Evolutionary conservation across 2,113 vertebrate genomes (phyloP), one percentile per base, ranked within the genome.

Genomic region (Plectropomus leopardus): DNA sequence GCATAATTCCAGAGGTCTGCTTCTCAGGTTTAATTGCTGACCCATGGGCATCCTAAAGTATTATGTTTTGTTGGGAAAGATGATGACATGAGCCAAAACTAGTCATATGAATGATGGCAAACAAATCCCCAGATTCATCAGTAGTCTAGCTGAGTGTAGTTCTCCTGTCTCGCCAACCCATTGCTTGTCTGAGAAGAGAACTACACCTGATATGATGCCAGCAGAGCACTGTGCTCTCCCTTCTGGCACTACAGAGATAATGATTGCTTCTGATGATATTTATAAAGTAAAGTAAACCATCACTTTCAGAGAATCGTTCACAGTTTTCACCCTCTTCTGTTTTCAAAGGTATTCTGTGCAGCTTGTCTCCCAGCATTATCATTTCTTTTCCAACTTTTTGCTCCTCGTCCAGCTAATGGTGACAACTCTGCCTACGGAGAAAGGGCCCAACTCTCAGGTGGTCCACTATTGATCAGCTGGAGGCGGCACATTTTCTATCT

Each of bases 181-280:
- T 74, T 72, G 82, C 84, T 88, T 70, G 66, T 78, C 53, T 83
- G 82, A 81, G 77, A 65, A 55, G 84, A 86, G 85, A 88, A 70
- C 36, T 60, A 42, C 73, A 87, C 64, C 80, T 78, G 88, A 88
- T 87, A 86, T 67, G 80, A 89, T 79, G 83, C 66, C 78, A 75
- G 64, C 80, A 68, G 65, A 70, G 82, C 48, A 26, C 76, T 65
- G 54, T 57, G 64, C 80, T 69, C 59, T 80, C 84, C 67, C 84
- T 83, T 48, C 75, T 71, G 70, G 50, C 55, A 16, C 70, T 59
- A n/a, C 36, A 60, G 45, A 73, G 84, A 81, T 82, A 90, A 93
- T 86, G 85, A 86, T 65, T 55, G 63, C 58, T 28, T 88, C 76
- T 78, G 73, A 92, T 89, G 76, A 79, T 78, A 84, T 79, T 87